These are phyloP conservation scores for Otolemur crassicaudatus DNA, from an alignment of 2,797 vertebrate species.

Conservation along the genomic window DNA sequence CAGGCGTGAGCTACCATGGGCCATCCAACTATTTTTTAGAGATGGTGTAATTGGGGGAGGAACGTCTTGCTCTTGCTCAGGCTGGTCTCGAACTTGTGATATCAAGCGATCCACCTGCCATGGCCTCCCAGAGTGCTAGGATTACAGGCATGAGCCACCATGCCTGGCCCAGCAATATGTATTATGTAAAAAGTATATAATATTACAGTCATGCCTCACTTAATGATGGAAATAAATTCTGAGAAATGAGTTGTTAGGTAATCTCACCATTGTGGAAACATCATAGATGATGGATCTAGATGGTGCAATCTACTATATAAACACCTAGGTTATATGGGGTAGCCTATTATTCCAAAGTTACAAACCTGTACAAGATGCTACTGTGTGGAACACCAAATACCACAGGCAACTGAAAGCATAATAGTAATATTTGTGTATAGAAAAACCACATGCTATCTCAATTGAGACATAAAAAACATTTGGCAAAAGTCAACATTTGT, in stretches of 20 bases:
- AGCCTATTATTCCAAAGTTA: neutral
- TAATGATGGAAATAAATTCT: neutral
- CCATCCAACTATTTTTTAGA: no score
- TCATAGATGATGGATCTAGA: neutral
- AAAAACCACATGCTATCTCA: neutral
- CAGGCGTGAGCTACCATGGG: no score
- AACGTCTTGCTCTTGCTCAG: no score
- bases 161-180: neutral
- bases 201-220: neutral
- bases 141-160: no score
- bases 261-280: neutral
- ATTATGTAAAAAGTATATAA: neutral
- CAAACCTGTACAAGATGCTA: neutral
- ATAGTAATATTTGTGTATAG: neutral
- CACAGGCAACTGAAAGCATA: neutral
- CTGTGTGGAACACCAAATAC: neutral
- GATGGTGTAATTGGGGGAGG: no score
- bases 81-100: no score
- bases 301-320: neutral
- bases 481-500: neutral
- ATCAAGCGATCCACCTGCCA: no score
- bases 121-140: no score
- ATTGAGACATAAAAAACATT: neutral
- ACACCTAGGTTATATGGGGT: neutral
- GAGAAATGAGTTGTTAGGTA: neutral